Evolutionary conservation across 2,113 vertebrate species (phyloP), one percentile per base, ranked within the genome.

Genomic region (Pachyramphus minor): DNA sequence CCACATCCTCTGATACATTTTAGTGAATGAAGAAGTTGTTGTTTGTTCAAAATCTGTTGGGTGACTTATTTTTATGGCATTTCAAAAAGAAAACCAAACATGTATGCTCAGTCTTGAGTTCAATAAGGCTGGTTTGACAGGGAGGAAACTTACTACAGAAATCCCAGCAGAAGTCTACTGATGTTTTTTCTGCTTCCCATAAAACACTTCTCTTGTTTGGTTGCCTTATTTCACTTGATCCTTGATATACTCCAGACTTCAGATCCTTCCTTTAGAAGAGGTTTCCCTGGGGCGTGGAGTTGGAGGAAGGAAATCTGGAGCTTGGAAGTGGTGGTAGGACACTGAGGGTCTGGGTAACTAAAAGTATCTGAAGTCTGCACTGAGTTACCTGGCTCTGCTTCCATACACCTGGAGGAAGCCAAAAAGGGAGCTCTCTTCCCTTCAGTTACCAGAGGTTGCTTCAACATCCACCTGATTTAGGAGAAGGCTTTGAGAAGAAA

Each of bases 341-440:
- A 27, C 10, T 0, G 0, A 50, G 45, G 16, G 63, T 5, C 21
- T 77, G 47, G 30, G 23, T 68, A 53, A 18, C 31, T 15, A n/a
- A 27, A 74, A 49, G 31, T 22, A 6, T 31, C 6, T 45, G 25
- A 44, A 41, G 41, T 56, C 24, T 76, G 39, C 19, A 12, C 23
- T 42, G 33, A 67, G 37, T 58, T 63, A 16, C 5, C 60, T 47
- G 71, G 21, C 24, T 42, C 39, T 68, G 45, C 63, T 77, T 53
- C n/a, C 0, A 1, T 19, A 21, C 31, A 25, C 39, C 18, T 64
- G 78, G 50, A 44, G 21, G 56, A 24, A 31, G 67, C n/a, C 71
- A 71, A 50, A 45, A 71, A 60, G 66, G 82, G 55, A 83, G 19
- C 19, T 60, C 50, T 2, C 15, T 87, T 28, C 31, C 24, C 20